phyloP scores from a whole-genome alignment of 2,797 vertebrate genomes.

The Ceryle rudis region DNA sequence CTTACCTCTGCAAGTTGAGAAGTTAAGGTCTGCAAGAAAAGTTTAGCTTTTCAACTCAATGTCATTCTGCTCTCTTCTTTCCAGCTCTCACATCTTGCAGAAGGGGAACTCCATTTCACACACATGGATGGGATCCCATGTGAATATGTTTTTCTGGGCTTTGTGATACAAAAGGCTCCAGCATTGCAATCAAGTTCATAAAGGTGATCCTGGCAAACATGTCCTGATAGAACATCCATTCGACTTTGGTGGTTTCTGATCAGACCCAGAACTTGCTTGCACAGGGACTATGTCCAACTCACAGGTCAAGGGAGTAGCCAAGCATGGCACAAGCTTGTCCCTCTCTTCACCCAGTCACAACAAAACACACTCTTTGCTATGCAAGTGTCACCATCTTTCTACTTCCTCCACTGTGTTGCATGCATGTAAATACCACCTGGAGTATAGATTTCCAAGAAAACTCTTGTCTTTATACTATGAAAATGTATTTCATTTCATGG shows the following conservation, averaged over 20 bases:
- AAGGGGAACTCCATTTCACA: neutral
- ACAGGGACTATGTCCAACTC: rapidly evolving
- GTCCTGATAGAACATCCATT: neutral
- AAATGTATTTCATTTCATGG: neutral
- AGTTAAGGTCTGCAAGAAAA: neutral
- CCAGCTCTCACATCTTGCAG: neutral
- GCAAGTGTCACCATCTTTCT: neutral
- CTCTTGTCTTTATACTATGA: neutral
- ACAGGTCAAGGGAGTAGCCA: neutral
- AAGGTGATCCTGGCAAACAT: neutral
- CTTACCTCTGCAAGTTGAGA: neutral
- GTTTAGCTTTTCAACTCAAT: neutral
- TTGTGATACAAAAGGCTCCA: neutral
- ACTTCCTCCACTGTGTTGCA: neutral
- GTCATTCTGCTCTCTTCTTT: neutral
- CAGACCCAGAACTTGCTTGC: neutral
- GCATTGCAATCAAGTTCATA: neutral
- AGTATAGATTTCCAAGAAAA: neutral
- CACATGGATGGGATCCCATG: rapidly evolving
- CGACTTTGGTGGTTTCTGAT: neutral
- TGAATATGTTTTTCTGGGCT: neutral
- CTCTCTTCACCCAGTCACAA: neutral
- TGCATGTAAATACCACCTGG: neutral
- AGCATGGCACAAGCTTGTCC: neutral
- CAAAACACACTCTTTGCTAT: neutral